These are phyloP conservation scores for Amphimallon solstitiale DNA, from an alignment of 2,888 invertebrate species.

Conservation along the genomic window DNA sequence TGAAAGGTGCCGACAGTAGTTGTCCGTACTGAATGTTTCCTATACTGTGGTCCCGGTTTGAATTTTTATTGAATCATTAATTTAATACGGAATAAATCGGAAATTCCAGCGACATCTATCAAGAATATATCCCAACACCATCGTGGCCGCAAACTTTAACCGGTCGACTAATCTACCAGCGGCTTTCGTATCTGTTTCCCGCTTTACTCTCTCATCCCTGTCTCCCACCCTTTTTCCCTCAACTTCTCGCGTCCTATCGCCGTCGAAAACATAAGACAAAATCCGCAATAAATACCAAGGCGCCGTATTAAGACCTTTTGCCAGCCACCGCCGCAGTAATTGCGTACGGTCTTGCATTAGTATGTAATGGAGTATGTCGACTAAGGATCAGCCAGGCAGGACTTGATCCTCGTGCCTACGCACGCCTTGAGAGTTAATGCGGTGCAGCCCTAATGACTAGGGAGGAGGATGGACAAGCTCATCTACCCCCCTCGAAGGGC, in stretches of 20 bases:
- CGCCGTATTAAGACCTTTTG: conserved; percentile 35
- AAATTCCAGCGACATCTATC: conserved; percentile 9
- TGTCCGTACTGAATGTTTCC: too few species aligned
- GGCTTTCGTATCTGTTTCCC: conserved; percentile 13
- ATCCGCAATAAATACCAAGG: conserved; percentile 32
- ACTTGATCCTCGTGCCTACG: conserved; percentile 59
- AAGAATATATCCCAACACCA: conserved; percentile 26
- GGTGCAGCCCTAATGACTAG: conserved; percentile 61
- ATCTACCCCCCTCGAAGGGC: conserved; percentile 41
- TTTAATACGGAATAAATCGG: background rate
- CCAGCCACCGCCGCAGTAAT: conserved; percentile 34
- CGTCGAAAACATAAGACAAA: conserved; percentile 35
- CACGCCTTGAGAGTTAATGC: conserved; percentile 60
- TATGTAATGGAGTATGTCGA: conserved; percentile 60
- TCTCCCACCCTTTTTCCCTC: background rate
- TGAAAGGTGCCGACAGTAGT: too few species aligned
- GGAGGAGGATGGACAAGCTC: conserved; percentile 53
- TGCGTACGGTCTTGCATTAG: conserved; percentile 53
- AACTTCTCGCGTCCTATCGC: background rate
- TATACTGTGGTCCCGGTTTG: too few species aligned
- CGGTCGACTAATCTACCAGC: conserved; percentile 15
- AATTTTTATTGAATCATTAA: too few species aligned
- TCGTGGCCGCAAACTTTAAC: conserved; percentile 16
- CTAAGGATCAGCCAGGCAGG: conserved; percentile 56
- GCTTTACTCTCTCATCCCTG: background rate